Base-by-base conservation (phyloP, 2,888 invertebrate genomes). In the Heterodera filipjevi region DNA sequence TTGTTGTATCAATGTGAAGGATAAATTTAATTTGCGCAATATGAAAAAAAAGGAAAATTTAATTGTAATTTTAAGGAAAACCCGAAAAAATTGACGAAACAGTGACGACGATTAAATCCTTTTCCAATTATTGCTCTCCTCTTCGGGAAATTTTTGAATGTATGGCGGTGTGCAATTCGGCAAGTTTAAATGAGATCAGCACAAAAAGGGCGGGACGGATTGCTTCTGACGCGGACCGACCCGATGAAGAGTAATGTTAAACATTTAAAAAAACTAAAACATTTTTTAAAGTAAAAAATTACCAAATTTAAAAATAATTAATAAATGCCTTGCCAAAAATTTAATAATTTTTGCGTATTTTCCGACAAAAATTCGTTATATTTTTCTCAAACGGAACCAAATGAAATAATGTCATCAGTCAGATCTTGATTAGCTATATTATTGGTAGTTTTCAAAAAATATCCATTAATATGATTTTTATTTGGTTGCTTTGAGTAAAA, bases 151-250 rank as follows among this genome's bases (percentile, higher is more conserved):
- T 79, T 19, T 71, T 79, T 16, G 77, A 77, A 22, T 71, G 76
- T n/a, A 82, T 82, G 82, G 78, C 80, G 30, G 78, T 82, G 16
- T 77, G 79, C 66, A 81, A 82, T 66, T 64, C 79, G 22, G 78
- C 79, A 39, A 32, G 44, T 53, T 79, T 79, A 49, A 73, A 79
- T 77, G 68, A 66, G 19, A 66, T 66, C 10, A 59, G 5, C 68
- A 33, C 66, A n/a, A 19, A 76, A 76, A 66, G 14, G 39, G 22
- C 33, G 16, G 33, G 39, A n/a, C 33, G 16, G 14, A 35, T 70
- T 70, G 35, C 59, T 59, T n/a, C 59, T 27, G 59, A 59, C 27
- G 59, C 59, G n/a, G 59, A 70, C 32, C 32, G 46, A 76, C 53
- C 46, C 27, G 66, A 77, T 66, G 64, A 27, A 77, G 44, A 44